Evolutionary conservation across 2,797 vertebrate genomes (phyloP), one percentile per base, ranked within the genome.

Genomic region (Passerculus sandwichensis): DNA sequence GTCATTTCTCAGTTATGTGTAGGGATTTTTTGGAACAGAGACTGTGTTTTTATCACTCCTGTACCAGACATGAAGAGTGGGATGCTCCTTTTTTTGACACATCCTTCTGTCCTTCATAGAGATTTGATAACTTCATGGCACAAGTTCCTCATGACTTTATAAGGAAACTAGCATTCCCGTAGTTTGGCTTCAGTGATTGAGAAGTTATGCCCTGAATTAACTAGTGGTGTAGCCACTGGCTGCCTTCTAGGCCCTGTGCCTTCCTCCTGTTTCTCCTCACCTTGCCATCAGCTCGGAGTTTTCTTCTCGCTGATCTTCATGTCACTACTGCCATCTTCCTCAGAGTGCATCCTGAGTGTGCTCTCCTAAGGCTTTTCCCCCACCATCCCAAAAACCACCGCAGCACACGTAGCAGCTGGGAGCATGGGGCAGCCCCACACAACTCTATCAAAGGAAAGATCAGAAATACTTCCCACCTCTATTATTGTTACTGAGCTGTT

Each of bases 11-110:
- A 25, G 15, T 56, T 54, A 27, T 10, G 27, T 4, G 9, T 44
- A 54, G 20, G 7, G 6, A 14, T 53, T 44, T 38, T 54, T 48
- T 56, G 9, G 10, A 2, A 9, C 0, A 0, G 6, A 19, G 6
- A 18, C 11, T 71, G 20, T 89, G 18, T 34, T 89, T 83, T 13
- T 78, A 6, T 56, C 47, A 66, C 10, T 8, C 15, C 4, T 18
- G 4, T 48, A 57, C 16, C 19, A 77, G 61, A 48, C 4, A 14
- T 6, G 26, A 88, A 71, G 50, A 74, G 56, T 64, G 13, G 3
- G 15, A 59, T 76, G 23, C 25, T 69, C 9, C 13, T 53, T 89
- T 71, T 50, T 73, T 15, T 56, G 53, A 71, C 20, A 2, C 5
- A 1, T 74, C 21, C 30, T 5, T 57, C 32, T 71, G 8, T 53